Evolutionary conservation across 1,140 invertebrate genomes (phyloP).

Genomic region (Drosophila pallidifrons): DNA sequence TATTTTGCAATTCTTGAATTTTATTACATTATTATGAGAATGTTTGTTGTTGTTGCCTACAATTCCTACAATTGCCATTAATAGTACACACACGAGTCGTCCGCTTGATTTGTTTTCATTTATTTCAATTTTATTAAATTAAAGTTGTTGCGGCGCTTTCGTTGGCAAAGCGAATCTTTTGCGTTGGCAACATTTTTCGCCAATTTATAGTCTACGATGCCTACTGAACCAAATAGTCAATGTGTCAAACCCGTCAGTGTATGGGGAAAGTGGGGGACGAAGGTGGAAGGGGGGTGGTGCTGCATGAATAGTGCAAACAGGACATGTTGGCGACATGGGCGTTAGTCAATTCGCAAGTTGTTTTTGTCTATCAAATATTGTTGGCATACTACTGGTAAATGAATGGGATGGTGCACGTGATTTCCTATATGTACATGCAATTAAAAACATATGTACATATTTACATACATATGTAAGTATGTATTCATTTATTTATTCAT

Average conservation of each 20-base stretch:
- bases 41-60: slow-evolving; percentile 28
- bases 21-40: slow-evolving; percentile 45
- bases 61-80: slow-evolving; percentile 32
- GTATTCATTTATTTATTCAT: slow-evolving; percentile 6
- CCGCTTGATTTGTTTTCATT: slow-evolving; percentile 75
- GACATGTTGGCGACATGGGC: slow-evolving; percentile 12
- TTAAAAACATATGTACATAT: neutral
- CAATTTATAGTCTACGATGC: slow-evolving; percentile 27
- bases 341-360: slow-evolving; percentile 21
- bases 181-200: slow-evolving; percentile 42
- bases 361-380: slow-evolving; percentile 21
- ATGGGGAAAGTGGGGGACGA: neutral
- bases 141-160: slow-evolving; percentile 51
- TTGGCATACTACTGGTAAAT: slow-evolving; percentile 10
- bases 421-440: slow-evolving; percentile 1
- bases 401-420: slow-evolving; percentile 5
- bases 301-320: slow-evolving; percentile 18
- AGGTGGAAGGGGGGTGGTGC: neutral
- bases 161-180: slow-evolving; percentile 37
- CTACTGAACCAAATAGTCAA: slow-evolving; percentile 8
- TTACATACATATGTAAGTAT: neutral
- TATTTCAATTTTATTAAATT: slow-evolving; percentile 76
- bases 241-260: slow-evolving; percentile 3
- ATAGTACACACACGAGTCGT: slow-evolving; percentile 31
- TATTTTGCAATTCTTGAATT: slow-evolving; percentile 47